Evolutionary conservation across 1,140 invertebrate genomes (phyloP).

Genomic region (Heliothis virescens): DNA sequence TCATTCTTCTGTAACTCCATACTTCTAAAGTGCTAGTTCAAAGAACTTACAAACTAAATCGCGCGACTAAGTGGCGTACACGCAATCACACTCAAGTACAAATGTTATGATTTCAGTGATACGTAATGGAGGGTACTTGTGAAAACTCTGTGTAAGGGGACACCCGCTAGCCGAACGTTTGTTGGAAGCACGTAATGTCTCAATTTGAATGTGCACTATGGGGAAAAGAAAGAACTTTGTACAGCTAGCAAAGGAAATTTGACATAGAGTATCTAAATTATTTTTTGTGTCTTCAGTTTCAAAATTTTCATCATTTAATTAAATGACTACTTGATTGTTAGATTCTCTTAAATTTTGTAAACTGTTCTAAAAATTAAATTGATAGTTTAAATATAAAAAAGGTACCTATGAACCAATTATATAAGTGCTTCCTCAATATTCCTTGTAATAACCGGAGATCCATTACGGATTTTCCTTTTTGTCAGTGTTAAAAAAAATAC

Average conservation of each 20-base stretch:
- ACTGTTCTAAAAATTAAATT: too few species aligned
- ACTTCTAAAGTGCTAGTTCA: constrained; percentile 29
- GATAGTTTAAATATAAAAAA: too few species aligned
- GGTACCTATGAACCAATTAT: too few species aligned
- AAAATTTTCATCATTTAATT: too few species aligned
- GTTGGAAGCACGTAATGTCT: constrained; percentile 71
- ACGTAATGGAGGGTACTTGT: constrained; percentile 36
- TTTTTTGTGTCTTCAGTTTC: too few species aligned
- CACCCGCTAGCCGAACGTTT: constrained; percentile 45
- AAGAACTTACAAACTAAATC: constrained; percentile 29
- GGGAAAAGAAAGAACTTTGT: constrained; percentile 50
- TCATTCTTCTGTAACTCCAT: constrained; percentile 12
- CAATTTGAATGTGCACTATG: constrained; percentile 68
- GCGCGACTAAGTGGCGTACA: constrained; percentile 22
- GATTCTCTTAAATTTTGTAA: too few species aligned
- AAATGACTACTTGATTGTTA: too few species aligned
- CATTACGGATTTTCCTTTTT: too few species aligned
- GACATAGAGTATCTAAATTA: constrained; percentile 25
- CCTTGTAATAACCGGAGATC: too few species aligned
- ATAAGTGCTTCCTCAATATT: too few species aligned
- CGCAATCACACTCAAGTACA: constrained; percentile 25
- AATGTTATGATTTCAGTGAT: constrained; percentile 38
- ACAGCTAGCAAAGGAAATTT: constrained; percentile 57
- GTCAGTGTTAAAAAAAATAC: too few species aligned
- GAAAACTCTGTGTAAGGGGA: constrained; percentile 44